Evolutionary conservation across 2,888 invertebrate genomes (phyloP).

Genomic region (Cepaea hortensis): DNA sequence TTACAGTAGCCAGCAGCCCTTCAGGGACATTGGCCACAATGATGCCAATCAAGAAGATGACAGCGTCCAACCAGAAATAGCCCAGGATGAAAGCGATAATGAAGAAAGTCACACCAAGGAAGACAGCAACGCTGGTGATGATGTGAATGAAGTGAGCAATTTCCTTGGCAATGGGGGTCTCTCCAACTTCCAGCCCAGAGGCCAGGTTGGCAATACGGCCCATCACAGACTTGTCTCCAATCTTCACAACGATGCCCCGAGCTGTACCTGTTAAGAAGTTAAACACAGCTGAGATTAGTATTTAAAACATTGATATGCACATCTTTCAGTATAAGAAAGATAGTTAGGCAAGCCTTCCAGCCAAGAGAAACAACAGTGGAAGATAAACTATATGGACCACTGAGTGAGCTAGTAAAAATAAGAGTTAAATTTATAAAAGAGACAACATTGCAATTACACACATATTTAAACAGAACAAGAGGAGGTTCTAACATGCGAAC

Average conservation of each 20-base stretch:
- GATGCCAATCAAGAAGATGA: conserved; percentile 97
- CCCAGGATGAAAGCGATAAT: conserved; percentile 96
- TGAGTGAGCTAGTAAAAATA: too few relatives aligned
- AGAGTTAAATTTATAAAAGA: too few relatives aligned
- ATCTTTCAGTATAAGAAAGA: too few relatives aligned
- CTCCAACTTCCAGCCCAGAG: conserved; percentile 78
- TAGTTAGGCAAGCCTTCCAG: too few relatives aligned
- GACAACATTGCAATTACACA: too few relatives aligned
- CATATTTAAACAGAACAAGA: too few relatives aligned
- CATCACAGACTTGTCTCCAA: conserved; percentile 77
- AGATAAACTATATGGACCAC: too few relatives aligned
- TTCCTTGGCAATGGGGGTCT: conserved; percentile 99
- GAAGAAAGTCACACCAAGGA: conserved; percentile 94
- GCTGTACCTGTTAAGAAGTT: conserved; percentile 67
- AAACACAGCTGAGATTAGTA: too few relatives aligned
- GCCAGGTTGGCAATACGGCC: conserved; percentile 77
- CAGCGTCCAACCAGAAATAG: conserved; percentile 99
- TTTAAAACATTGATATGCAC: too few relatives aligned
- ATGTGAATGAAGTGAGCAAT: conserved; percentile 99
- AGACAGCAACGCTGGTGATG: conserved; percentile 91
- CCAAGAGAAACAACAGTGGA: too few relatives aligned
- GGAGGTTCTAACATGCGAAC: too few relatives aligned
- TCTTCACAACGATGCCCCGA: conserved; percentile 74
- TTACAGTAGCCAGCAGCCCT: conserved; percentile 97
- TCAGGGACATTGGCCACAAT: conserved; percentile 99